A percentile compares a stretch with the other conserved stretches of the same genome.
These are phyloP conservation scores for Lasioglossum malachurum DNA, from an alignment of 2,888 invertebrate species.

Conservation along the genomic window DNA sequence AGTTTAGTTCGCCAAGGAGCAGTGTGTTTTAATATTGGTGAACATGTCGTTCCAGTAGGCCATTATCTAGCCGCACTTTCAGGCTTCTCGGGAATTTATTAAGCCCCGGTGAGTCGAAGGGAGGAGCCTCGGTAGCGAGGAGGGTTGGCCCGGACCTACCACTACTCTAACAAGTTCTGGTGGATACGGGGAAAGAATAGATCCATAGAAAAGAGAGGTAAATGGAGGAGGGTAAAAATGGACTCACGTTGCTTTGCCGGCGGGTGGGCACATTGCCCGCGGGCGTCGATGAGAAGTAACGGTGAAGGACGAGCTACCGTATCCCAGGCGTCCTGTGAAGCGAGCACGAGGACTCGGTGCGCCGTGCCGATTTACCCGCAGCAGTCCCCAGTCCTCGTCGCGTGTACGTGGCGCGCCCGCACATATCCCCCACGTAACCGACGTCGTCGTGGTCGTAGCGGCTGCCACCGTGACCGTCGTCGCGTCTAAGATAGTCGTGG, in stretches of 20 bases:
- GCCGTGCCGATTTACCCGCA: constrained; percentile 76
- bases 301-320: constrained; percentile 83
- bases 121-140: constrained; percentile 2
- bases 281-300: constrained; percentile 83
- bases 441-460: constrained; percentile 62
- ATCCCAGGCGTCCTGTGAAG: constrained; percentile 72
- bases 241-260: constrained; percentile 84
- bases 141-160: not conserved
- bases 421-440: constrained; percentile 77
- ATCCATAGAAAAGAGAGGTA: not conserved
- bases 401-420: constrained; percentile 76
- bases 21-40: not conserved
- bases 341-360: constrained; percentile 75
- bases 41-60: not conserved
- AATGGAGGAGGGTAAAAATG: constrained; percentile 34
- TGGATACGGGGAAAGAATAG: not conserved
- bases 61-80: not conserved
- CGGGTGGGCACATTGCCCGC: constrained; percentile 85
- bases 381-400: constrained; percentile 77
- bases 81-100: not conserved
- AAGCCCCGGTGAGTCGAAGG: constrained; percentile 9
- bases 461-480: constrained; percentile 50
- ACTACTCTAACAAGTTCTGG: not conserved
- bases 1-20: not conserved
- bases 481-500: constrained; percentile 50